phyloP scores from a whole-genome alignment of 2,797 vertebrate species.

The Micromesistius poutassou region DNA sequence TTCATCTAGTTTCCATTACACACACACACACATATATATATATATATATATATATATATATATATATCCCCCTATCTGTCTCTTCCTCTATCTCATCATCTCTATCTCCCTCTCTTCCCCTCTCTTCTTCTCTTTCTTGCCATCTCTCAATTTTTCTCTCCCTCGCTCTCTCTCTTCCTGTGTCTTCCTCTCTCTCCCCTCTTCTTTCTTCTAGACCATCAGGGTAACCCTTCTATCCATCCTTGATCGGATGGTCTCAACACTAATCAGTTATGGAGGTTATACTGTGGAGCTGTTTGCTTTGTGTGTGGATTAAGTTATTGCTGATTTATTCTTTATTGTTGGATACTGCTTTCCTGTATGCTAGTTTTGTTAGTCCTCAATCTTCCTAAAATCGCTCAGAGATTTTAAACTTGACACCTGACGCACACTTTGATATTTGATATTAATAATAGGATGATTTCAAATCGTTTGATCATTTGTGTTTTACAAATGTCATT shows the following conservation, averaged over 20 bases:
- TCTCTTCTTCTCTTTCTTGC: too few relatives aligned
- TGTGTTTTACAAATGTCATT: too few relatives aligned
- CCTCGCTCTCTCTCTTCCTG: not conserved
- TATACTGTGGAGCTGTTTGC: not conserved
- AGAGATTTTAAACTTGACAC: too few relatives aligned
- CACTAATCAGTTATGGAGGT: not conserved
- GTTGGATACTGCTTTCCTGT: not conserved
- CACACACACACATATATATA: too few relatives aligned
- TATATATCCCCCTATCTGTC: too few relatives aligned
- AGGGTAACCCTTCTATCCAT: conserved; percentile 15
- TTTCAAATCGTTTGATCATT: too few relatives aligned
- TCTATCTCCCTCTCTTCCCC: too few relatives aligned
- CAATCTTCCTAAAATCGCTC: too few relatives aligned
- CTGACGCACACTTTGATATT: too few relatives aligned
- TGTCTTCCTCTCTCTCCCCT: not conserved
- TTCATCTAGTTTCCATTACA: conserved; percentile 60
- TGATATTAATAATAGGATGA: too few relatives aligned
- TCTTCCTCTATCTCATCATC: not conserved
- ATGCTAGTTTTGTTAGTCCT: not conserved
- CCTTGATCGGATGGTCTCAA: conserved; percentile 2
- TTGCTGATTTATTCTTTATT: not conserved
- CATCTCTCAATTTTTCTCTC: not conserved
- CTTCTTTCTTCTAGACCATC: not conserved
- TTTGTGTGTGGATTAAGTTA: not conserved
- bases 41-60: too few relatives aligned